These are phyloP conservation scores for Andrena bucephala DNA, from an alignment of 2,888 invertebrate species.

Conservation along the genomic window DNA sequence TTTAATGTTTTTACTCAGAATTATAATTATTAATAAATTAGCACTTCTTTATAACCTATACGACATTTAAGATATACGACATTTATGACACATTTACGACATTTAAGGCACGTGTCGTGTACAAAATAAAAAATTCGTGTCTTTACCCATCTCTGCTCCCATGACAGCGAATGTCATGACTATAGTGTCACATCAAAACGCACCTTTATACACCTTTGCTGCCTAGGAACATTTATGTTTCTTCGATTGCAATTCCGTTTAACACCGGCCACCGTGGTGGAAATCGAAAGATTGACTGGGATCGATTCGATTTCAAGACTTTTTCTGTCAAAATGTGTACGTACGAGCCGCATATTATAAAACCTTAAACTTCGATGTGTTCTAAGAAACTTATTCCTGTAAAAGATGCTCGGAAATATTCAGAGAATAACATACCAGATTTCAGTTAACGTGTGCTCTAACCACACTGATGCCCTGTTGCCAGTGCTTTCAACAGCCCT, in stretches of 20 bases:
- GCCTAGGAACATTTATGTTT: slow-evolving; percentile 16
- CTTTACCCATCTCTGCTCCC: no score
- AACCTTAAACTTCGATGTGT: not conserved
- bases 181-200: no score
- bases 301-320: not conserved
- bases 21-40: no score
- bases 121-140: no score
- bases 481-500: not conserved
- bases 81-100: no score
- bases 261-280: not conserved
- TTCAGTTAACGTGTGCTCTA: not conserved
- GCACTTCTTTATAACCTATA: no score
- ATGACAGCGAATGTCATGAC: no score
- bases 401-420: not conserved
- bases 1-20: no score
- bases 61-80: no score
- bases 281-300: not conserved
- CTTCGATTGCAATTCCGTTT: not conserved
- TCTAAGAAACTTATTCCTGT: not conserved
- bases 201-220: no score
- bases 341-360: slow-evolving; percentile 15
- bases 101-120: no score
- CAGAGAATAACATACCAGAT: not conserved
- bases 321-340: slow-evolving; percentile 49
- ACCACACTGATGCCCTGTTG: not conserved